These are phyloP conservation scores for Arremon brunneinucha DNA, from an alignment of 2,797 vertebrate genomes.

Conservation along the genomic window DNA sequence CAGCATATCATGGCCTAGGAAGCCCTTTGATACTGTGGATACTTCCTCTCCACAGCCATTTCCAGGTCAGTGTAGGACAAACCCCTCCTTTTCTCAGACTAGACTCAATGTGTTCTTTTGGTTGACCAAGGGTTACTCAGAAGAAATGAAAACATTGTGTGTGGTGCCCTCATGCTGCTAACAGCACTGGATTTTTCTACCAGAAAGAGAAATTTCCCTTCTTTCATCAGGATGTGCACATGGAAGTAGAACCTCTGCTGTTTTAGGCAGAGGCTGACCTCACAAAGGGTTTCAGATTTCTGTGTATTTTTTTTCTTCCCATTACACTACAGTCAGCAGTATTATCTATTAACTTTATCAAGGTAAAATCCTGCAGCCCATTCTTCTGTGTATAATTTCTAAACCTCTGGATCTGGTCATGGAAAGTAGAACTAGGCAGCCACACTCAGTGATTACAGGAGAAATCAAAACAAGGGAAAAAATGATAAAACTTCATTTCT, in stretches of 20 bases:
- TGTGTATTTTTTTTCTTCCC: not conserved
- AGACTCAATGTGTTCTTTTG: not conserved
- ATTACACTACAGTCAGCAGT: not conserved
- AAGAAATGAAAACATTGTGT: not conserved
- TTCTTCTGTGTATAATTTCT: not conserved
- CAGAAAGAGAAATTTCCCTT: not conserved
- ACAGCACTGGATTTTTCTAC: accelerated
- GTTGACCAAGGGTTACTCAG: not conserved
- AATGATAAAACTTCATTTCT: not conserved
- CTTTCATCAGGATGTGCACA: not conserved
- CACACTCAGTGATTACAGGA: not conserved
- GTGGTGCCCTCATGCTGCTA: not conserved
- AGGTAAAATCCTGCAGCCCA: not conserved
- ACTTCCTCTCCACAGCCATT: not conserved
- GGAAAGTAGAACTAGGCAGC: not conserved
- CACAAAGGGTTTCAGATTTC: not conserved
- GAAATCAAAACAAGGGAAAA: not conserved
- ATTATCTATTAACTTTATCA: not conserved
- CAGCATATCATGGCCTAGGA: accelerated
- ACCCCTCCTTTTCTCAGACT: not conserved
- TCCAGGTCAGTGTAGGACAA: not conserved
- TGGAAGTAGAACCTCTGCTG: not conserved
- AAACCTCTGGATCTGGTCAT: not conserved
- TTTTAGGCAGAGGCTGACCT: not conserved
- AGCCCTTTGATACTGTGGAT: not conserved